Evolutionary conservation across 2,113 vertebrate genomes (phyloP).

Genomic region (Actenoides hombroni): DNA sequence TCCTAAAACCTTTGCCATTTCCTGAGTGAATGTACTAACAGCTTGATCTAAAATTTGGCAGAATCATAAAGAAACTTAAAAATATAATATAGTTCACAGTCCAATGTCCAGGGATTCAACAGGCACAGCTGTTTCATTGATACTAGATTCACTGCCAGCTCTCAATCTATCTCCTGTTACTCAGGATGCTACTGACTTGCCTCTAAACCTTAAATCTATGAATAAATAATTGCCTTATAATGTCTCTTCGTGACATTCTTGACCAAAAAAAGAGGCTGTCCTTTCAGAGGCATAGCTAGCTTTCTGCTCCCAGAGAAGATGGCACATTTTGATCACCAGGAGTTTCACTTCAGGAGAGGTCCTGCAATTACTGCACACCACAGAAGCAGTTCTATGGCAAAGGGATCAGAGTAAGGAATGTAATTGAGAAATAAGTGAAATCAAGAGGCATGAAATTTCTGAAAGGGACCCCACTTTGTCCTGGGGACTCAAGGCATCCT

Average conservation of each 20-base stretch:
- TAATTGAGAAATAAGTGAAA: neutral
- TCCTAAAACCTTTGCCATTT: neutral
- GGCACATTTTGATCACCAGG: neutral
- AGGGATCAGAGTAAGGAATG: neutral
- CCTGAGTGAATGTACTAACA: neutral
- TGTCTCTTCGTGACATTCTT: neutral
- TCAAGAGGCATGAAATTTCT: neutral
- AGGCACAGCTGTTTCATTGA: neutral
- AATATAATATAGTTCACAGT: neutral
- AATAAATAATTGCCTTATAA: neutral
- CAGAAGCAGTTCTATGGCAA: neutral
- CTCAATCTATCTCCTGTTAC: neutral
- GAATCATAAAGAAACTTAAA: neutral
- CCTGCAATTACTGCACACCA: neutral
- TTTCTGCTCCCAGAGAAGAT: neutral
- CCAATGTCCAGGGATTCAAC: neutral
- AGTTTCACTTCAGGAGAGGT: neutral
- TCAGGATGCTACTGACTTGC: neutral
- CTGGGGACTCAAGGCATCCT: neutral
- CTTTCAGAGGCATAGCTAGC: neutral
- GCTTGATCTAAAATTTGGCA: neutral
- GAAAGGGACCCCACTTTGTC: neutral
- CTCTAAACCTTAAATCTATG: neutral
- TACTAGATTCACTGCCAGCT: neutral
- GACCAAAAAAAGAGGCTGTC: neutral